Evolutionary conservation across 2,797 vertebrate genomes (phyloP).

Genomic region (Syngnathus rostellatus): DNA sequence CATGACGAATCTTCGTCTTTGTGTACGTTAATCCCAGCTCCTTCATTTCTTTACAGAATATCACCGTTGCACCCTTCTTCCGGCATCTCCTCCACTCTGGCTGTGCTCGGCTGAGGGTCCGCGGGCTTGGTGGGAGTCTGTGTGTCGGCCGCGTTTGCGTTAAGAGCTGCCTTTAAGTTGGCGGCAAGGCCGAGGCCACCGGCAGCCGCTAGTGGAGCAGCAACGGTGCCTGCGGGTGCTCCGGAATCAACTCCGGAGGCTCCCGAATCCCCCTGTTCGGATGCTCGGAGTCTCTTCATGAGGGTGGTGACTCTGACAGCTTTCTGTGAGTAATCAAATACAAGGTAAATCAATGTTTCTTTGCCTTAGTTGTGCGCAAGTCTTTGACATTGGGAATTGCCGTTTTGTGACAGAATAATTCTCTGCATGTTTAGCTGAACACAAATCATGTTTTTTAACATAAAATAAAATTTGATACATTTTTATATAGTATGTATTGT

Average conservation of each 20-base stretch:
- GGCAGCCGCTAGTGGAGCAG: constrained; percentile 48
- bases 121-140: constrained; percentile 47
- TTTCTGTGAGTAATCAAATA: constrained; percentile 69
- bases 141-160: constrained; percentile 53
- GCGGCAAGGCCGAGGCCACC: constrained; percentile 49
- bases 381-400: neutral
- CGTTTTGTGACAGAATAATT: too few species aligned
- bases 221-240: constrained; percentile 48
- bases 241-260: constrained; percentile 57
- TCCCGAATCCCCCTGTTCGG: constrained; percentile 77
- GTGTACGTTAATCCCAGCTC: constrained; percentile 57
- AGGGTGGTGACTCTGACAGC: constrained; percentile 94
- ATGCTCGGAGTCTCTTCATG: constrained; percentile 91
- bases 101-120: constrained; percentile 36
- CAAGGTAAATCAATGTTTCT: neutral
- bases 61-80: constrained; percentile 73
- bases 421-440: too few species aligned
- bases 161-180: constrained; percentile 56
- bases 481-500: too few species aligned
- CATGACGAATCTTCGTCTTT: constrained; percentile 33
- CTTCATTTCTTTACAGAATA: constrained; percentile 58
- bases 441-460: too few species aligned
- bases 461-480: too few species aligned
- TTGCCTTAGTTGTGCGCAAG: neutral
- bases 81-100: constrained; percentile 52